phyloP scores from a whole-genome alignment of 37 sponge, comb jelly and placozoan species.

The Chondrosia reniformis region DNA sequence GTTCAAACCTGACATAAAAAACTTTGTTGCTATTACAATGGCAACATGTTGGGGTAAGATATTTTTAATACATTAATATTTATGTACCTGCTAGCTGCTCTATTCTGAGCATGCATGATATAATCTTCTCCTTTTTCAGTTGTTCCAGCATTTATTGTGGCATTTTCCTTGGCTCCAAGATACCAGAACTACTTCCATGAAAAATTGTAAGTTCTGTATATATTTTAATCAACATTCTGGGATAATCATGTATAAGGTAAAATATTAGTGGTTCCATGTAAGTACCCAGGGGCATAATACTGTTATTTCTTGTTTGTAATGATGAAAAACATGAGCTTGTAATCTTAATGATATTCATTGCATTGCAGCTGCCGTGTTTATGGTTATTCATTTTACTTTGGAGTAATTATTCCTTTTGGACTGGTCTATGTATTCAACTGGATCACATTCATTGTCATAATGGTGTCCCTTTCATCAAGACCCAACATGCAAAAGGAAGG shows the following conservation, averaged over 20 bases:
- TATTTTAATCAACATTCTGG: too few species aligned
- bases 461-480: background rate
- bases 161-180: background rate
- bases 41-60: constrained; percentile 32
- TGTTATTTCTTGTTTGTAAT: too few species aligned
- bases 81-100: background rate
- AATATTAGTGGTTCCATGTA: too few species aligned
- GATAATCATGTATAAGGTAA: too few species aligned
- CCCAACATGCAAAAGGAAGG: constrained; percentile 4
- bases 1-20: background rate
- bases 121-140: background rate
- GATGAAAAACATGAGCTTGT: too few species aligned
- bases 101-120: background rate
- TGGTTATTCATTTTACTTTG: constrained; percentile 3
- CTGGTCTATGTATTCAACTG: constrained; percentile 5
- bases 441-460: background rate
- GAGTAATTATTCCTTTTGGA: background rate
- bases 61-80: background rate
- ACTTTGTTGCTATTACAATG: background rate
- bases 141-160: constrained; percentile 2
- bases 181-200: constrained; percentile 17
- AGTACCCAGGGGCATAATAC: too few species aligned
- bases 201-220: too few species aligned
- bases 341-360: too few species aligned
- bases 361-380: constrained; percentile 17